Evolutionary conservation across 2,113 vertebrate genomes (phyloP).

Genomic region (Stegastes partitus): DNA sequence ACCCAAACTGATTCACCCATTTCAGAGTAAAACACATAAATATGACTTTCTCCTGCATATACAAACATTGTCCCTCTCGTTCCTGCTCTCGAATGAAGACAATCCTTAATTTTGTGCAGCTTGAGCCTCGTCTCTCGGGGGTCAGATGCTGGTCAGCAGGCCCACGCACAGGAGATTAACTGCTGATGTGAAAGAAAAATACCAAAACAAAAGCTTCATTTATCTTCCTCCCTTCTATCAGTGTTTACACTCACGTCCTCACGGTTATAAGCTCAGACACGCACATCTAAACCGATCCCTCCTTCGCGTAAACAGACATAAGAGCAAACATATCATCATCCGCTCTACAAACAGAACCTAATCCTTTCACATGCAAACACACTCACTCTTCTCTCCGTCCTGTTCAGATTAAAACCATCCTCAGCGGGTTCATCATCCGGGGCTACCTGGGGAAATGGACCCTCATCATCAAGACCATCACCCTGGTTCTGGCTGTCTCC

Average conservation of each 20-base stretch:
- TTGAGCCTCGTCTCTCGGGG: not conserved
- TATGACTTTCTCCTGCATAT: not conserved
- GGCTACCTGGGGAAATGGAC: slow-evolving; percentile 99
- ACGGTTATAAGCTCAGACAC: not conserved
- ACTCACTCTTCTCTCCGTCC: not conserved
- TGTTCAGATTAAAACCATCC: slow-evolving; percentile 96
- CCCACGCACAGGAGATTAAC: not conserved
- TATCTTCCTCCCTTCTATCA: not conserved
- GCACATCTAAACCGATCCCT: not conserved
- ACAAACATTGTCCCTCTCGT: not conserved
- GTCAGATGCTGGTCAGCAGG: slow-evolving; percentile 18
- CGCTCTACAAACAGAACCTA: not conserved
- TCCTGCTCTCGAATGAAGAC: not conserved
- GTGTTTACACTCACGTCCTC: slow-evolving; percentile 7
- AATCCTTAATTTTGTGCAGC: not conserved
- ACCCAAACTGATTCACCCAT: not conserved
- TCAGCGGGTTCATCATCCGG: slow-evolving; percentile 98
- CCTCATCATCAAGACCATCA: slow-evolving; percentile 95
- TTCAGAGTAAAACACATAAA: slow-evolving; percentile 30
- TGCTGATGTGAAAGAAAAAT: slow-evolving; percentile 23
- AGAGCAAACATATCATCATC: not conserved
- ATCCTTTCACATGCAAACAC: not conserved
- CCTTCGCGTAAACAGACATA: not conserved
- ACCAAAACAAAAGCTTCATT: not conserved
- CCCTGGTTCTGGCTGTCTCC: slow-evolving; percentile 95